Evolutionary conservation across 2,797 vertebrate species (phyloP).

Genomic region (Spondyliosoma cantharus): DNA sequence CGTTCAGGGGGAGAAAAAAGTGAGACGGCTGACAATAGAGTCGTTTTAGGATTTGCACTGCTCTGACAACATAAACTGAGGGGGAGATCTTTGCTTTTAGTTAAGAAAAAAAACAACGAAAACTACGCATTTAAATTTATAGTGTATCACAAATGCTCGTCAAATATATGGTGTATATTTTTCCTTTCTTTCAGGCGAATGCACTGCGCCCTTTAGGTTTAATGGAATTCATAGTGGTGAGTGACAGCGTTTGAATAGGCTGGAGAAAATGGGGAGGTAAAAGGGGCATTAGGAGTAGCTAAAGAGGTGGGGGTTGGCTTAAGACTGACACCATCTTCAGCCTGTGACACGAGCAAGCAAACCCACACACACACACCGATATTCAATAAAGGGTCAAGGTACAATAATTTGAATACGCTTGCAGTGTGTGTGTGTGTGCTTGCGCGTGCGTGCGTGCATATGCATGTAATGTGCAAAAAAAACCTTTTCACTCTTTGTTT

Average conservation of each 20-base stretch:
- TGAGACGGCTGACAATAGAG: conserved; percentile 52
- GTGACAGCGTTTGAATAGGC: conserved; percentile 82
- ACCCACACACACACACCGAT: conserved; percentile 46
- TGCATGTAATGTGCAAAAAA: conserved; percentile 41
- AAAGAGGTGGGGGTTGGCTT: conserved; percentile 74
- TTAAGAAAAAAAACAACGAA: not conserved
- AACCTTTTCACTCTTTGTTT: conserved; percentile 60
- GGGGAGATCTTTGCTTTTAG: conserved; percentile 20
- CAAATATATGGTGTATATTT: conserved; percentile 67
- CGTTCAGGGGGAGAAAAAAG: conserved; percentile 56
- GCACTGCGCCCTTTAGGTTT: conserved; percentile 69
- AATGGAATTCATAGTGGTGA: conserved; percentile 81
- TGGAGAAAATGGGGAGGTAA: conserved; percentile 81
- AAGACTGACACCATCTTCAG: conserved; percentile 76
- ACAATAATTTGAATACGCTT: conserved; percentile 63
- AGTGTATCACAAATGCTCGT: conserved; percentile 48
- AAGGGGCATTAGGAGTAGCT: conserved; percentile 78
- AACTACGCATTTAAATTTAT: conserved; percentile 51
- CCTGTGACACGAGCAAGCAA: conserved; percentile 57
- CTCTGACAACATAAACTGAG: conserved; percentile 7
- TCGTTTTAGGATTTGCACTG: conserved; percentile 33
- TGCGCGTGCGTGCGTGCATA: conserved; percentile 27
- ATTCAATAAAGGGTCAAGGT: conserved; percentile 67
- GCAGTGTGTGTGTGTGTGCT: conserved; percentile 27
- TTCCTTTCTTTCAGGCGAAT: conserved; percentile 76